phyloP scores from a whole-genome alignment of 2,888 invertebrate species.

The Brachyptera risi region DNA sequence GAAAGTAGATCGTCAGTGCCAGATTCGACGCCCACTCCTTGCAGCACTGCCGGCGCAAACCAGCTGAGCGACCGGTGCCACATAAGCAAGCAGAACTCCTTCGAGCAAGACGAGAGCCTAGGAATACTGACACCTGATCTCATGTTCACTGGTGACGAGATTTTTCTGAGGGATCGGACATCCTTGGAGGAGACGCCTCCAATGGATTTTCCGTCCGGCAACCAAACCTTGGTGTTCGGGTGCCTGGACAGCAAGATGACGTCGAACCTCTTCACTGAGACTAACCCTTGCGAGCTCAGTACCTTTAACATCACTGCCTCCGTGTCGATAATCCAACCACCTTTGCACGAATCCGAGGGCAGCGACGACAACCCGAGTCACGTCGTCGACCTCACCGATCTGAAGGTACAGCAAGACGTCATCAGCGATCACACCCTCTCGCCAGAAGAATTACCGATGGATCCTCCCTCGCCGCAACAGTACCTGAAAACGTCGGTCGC shows the following conservation, averaged over 20 bases:
- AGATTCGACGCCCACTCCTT: constrained; percentile 26
- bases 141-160: neutral
- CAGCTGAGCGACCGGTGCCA: constrained; percentile 4
- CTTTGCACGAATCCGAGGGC: constrained; percentile 20
- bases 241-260: neutral
- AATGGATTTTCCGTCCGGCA: neutral
- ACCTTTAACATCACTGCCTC: neutral
- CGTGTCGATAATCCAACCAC: constrained; percentile 6
- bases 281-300: neutral
- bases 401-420: constrained; percentile 23
- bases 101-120: constrained; percentile 75
- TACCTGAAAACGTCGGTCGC: neutral
- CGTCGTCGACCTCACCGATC: constrained; percentile 32
- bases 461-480: constrained; percentile 40
- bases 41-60: constrained; percentile 14
- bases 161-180: neutral
- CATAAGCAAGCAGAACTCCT: constrained; percentile 69
- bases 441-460: constrained; percentile 78
- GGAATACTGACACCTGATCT: constrained; percentile 87
- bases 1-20: too few relatives aligned
- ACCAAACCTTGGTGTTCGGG: neutral
- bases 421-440: constrained; percentile 81
- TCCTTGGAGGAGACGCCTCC: too few relatives aligned
- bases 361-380: constrained; percentile 30
- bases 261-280: neutral